These are phyloP conservation scores for Agelastica alni DNA, from an alignment of 2,888 invertebrate genomes.

Conservation along the genomic window DNA sequence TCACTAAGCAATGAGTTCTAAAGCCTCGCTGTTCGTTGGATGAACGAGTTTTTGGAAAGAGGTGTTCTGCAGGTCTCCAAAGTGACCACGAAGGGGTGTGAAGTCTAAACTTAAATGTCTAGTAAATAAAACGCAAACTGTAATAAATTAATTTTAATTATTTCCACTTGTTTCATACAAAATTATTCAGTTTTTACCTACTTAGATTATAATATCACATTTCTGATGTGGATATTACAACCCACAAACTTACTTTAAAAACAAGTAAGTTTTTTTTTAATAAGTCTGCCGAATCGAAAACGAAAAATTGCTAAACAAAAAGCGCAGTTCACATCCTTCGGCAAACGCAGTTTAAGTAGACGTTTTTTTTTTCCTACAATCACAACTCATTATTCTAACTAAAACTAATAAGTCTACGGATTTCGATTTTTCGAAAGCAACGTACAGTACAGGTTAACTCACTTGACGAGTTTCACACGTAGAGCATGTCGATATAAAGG, in stretches of 20 bases:
- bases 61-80: no score
- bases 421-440: slow-evolving; percentile 1
- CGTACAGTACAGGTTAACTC: no score
- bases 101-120: no score
- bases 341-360: slow-evolving; percentile 16
- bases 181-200: slow-evolving; percentile 30
- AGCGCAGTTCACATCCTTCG: slow-evolving; percentile 11
- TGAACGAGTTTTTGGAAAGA: no score
- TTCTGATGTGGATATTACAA: slow-evolving; percentile 72
- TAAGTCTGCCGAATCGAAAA: slow-evolving; percentile 20
- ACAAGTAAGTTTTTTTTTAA: slow-evolving; percentile 26
- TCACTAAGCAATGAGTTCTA: no score
- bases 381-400: slow-evolving; percentile 24
- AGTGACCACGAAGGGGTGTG: no score
- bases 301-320: slow-evolving; percentile 15
- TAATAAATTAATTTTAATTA: slow-evolving; percentile 27
- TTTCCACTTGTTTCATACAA: slow-evolving; percentile 31
- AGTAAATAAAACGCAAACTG: slow-evolving; percentile 6
- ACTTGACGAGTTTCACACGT: no score
- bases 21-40: no score
- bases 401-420: slow-evolving; percentile 11
- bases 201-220: slow-evolving; percentile 65
- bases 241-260: slow-evolving; percentile 44
- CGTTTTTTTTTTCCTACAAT: slow-evolving; percentile 7
- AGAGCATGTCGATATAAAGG: no score